These are phyloP conservation scores for Cecidostiba fungosa DNA, from an alignment of 2,888 invertebrate species.

Conservation along the genomic window DNA sequence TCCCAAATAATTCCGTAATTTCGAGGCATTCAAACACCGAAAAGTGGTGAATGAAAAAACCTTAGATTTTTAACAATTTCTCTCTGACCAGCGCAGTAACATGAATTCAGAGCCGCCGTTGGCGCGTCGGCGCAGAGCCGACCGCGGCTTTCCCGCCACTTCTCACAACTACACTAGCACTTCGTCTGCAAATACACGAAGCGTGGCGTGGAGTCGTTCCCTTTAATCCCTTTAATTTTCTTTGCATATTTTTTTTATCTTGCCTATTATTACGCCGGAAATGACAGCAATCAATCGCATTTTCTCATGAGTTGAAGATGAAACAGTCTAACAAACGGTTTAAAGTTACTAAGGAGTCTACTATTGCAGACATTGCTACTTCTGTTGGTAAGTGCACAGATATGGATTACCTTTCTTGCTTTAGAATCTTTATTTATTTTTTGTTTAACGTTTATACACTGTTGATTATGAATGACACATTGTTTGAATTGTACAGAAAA, in stretches of 20 bases:
- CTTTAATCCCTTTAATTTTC: constrained; percentile 7
- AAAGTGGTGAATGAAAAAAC: background rate
- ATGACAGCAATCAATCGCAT: background rate
- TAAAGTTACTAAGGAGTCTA: constrained; percentile 67
- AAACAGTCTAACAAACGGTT: constrained; percentile 66
- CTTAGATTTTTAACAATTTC: background rate
- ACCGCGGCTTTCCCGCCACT: constrained; percentile 25
- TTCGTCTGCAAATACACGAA: background rate
- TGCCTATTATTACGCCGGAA: background rate
- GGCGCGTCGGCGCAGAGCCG: background rate
- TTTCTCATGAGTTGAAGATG: constrained; percentile 62
- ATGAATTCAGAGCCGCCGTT: background rate
- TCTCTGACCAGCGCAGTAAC: background rate
- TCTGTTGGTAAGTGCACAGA: constrained; percentile 70
- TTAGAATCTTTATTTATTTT: constrained; percentile 4
- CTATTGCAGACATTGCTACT: constrained; percentile 68
- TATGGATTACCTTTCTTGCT: background rate
- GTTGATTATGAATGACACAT: background rate
- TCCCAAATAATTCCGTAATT: background rate
- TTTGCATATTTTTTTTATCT: background rate
- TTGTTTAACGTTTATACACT: background rate
- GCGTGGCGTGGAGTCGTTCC: background rate
- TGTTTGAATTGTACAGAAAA: background rate
- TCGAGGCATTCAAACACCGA: background rate
- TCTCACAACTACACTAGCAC: background rate